phyloP scores from a whole-genome alignment of 2,797 vertebrate genomes.

The Microctenopoma stevenorrisi region DNA sequence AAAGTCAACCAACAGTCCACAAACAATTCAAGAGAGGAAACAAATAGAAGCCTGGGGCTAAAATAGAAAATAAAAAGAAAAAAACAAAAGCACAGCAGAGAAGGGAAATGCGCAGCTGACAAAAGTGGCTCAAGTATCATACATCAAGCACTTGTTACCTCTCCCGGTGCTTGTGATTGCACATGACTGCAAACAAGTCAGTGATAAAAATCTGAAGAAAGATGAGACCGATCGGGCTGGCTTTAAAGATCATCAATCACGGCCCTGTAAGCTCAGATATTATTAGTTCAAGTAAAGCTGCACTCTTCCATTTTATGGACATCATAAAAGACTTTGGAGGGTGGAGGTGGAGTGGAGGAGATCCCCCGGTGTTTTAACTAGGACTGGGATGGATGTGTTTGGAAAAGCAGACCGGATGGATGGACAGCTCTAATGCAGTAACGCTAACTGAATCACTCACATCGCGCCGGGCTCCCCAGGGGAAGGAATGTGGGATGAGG shows the following conservation, averaged over 20 bases:
- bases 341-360: constrained; percentile 69
- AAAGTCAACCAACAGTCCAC: constrained; percentile 75
- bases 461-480: constrained; percentile 53
- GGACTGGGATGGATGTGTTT: constrained; percentile 79
- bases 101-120: constrained; percentile 87
- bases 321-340: constrained; percentile 86
- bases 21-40: constrained; percentile 80
- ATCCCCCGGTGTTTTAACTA: constrained; percentile 82
- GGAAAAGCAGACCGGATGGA: constrained; percentile 78
- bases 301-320: constrained; percentile 93
- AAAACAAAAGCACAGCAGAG: constrained; percentile 57
- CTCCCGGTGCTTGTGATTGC: constrained; percentile 91
- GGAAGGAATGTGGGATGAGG: constrained; percentile 54
- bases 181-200: constrained; percentile 95
- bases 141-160: constrained; percentile 97
- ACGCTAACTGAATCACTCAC: constrained; percentile 77
- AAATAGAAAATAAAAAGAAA: constrained; percentile 68
- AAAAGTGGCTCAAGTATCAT: constrained; percentile 91
- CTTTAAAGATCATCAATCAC: constrained; percentile 96
- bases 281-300: constrained; percentile 94
- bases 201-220: constrained; percentile 97
- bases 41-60: constrained; percentile 76
- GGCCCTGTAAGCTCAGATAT: constrained; percentile 86
- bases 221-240: constrained; percentile 92
- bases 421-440: constrained; percentile 78